Evolutionary conservation across 2,797 vertebrate species (phyloP).

Genomic region (Acipenser transmontanus): DNA sequence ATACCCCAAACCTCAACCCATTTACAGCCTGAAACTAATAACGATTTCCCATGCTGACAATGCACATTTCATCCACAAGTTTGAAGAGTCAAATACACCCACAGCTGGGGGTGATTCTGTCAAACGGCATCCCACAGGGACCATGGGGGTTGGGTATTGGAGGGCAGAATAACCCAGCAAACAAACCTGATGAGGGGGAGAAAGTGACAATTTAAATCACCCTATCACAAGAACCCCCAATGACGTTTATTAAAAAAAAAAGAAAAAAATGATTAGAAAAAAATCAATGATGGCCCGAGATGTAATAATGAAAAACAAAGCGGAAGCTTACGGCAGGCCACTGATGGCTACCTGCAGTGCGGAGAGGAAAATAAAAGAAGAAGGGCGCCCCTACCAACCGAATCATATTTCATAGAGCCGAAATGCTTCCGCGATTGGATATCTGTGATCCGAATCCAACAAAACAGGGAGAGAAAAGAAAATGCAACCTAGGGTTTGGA

Average conservation of each 20-base stretch:
- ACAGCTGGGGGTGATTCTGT: constrained; percentile 75
- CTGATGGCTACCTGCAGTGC: constrained; percentile 67
- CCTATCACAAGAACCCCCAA: constrained; percentile 39
- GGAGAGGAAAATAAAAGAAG: constrained; percentile 45
- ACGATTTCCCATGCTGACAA: constrained; percentile 77
- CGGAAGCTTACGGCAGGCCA: constrained; percentile 41
- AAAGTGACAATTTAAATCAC: constrained; percentile 46
- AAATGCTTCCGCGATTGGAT: constrained; percentile 28
- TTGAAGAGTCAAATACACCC: constrained; percentile 75
- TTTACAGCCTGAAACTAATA: constrained; percentile 53
- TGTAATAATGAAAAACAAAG: constrained; percentile 47
- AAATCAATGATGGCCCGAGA: constrained; percentile 30
- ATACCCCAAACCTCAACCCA: constrained; percentile 38
- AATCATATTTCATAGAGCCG: constrained; percentile 52
- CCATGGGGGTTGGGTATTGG: constrained; percentile 49
- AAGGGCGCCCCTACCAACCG: constrained; percentile 51
- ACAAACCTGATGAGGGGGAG: constrained; percentile 52
- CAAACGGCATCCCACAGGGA: constrained; percentile 84
- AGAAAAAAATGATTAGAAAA: constrained; percentile 40
- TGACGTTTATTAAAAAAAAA: constrained; percentile 45
- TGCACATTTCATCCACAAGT: constrained; percentile 70
- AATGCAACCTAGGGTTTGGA: constrained; percentile 63
- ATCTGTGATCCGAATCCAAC: constrained; percentile 33
- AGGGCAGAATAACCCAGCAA: constrained; percentile 23
- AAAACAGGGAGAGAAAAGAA: constrained; percentile 45